phyloP scores from a whole-genome alignment of 1,140 invertebrate genomes.

The Drosophila jambulina region DNA sequence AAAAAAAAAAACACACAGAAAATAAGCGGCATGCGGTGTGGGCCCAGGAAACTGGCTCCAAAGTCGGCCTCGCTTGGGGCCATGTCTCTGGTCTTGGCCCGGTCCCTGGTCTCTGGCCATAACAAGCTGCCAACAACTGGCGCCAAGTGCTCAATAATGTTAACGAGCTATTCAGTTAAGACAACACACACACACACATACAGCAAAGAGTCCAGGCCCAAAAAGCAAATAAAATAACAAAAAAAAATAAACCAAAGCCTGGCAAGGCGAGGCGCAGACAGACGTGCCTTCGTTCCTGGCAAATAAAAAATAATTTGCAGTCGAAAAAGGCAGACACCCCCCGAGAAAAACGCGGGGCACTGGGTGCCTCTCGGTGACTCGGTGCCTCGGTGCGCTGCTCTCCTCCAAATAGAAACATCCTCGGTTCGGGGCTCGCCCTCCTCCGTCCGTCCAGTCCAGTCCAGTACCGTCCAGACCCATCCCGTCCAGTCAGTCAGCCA shows the following conservation, averaged over 20 bases:
- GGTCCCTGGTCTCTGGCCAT: constrained; percentile 60
- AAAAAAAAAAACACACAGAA: constrained; percentile 1
- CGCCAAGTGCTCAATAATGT: constrained; percentile 85
- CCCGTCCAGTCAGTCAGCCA: constrained; percentile 52
- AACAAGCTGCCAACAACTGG: constrained; percentile 84
- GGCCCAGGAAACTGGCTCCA: constrained; percentile 63
- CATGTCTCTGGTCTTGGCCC: constrained; percentile 68
- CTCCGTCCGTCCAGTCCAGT: constrained; percentile 12
- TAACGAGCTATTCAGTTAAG: constrained; percentile 85
- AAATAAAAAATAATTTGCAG: constrained; percentile 84
- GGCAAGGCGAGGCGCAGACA: constrained; percentile 55
- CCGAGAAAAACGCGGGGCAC: constrained; percentile 8
- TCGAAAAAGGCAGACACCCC: constrained; percentile 66
- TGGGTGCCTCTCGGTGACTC: background rate
- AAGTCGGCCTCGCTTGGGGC: constrained; percentile 65
- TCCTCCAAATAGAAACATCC: constrained; percentile 81
- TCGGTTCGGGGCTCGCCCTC: constrained; percentile 34
- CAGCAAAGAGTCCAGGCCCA: constrained; percentile 17
- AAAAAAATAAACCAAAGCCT: constrained; percentile 27
- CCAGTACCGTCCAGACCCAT: constrained; percentile 20
- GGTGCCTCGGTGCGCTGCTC: constrained; percentile 12
- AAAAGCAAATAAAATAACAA: constrained; percentile 29
- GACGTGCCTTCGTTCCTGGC: constrained; percentile 70
- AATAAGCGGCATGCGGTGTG: constrained; percentile 67
- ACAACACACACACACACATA: constrained; percentile 61